Evolutionary conservation across 2,113 vertebrate species (phyloP).

Genomic region (Capra hircus): DNA sequence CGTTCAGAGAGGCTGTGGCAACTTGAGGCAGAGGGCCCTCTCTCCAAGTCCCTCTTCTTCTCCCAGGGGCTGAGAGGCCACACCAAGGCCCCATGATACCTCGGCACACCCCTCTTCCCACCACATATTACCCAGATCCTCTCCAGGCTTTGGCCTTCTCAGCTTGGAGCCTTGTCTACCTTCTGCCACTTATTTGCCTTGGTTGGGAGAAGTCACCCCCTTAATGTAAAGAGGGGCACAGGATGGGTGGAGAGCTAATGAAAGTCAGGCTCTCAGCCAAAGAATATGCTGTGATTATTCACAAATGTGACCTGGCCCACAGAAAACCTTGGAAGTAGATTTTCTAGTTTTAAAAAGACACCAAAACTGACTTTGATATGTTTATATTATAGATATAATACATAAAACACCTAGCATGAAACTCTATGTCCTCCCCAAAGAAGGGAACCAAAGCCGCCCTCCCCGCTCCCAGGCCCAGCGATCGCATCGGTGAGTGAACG

Average conservation of each 20-base stretch:
- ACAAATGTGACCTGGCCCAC: conserved; percentile 69
- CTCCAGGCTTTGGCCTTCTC: background rate
- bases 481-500: background rate
- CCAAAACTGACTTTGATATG: conserved; percentile 59
- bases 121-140: background rate
- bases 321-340: conserved; percentile 63
- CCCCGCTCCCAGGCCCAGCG: conserved; percentile 1
- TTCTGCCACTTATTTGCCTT: background rate
- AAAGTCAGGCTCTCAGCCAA: conserved; percentile 3
- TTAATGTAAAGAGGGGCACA: background rate
- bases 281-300: conserved; percentile 77
- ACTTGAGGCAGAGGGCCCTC: background rate
- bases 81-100: rapidly evolving
- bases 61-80: background rate
- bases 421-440: conserved; percentile 14
- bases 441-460: conserved; percentile 43
- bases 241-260: background rate
- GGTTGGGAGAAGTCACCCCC: background rate
- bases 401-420: conserved; percentile 60
- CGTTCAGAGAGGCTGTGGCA: background rate
- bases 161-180: background rate
- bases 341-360: conserved; percentile 67
- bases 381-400: conserved; percentile 74
- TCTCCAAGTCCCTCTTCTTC: background rate
- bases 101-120: rapidly evolving